Evolutionary conservation across 2,797 vertebrate species (phyloP).

Genomic region (Hoplostethus mediterraneus): DNA sequence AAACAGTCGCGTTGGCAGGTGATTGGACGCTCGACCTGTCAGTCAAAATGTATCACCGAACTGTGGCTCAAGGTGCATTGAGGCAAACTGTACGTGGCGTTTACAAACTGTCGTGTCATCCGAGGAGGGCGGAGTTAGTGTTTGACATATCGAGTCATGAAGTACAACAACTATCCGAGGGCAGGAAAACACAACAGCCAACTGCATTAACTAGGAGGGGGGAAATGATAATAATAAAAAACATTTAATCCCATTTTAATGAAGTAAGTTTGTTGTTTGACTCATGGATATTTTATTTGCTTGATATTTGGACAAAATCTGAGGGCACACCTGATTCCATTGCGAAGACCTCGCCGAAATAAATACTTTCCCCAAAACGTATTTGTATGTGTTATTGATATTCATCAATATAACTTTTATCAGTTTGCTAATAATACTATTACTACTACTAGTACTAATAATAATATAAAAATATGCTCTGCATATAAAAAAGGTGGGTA

Average conservation of each 20-base stretch:
- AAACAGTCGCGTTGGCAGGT: slow-evolving; percentile 64
- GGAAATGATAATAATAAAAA: neutral
- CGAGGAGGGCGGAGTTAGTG: slow-evolving; percentile 27
- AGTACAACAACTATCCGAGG: no score
- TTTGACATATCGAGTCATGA: neutral
- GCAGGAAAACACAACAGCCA: neutral
- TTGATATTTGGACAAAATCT: no score
- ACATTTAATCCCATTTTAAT: neutral
- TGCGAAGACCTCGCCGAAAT: no score
- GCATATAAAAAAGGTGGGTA: no score
- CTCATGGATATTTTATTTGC: no score
- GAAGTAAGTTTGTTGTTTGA: neutral
- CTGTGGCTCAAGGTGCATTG: slow-evolving; percentile 59
- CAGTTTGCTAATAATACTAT: no score
- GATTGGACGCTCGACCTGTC: slow-evolving; percentile 69
- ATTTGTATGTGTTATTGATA: no score
- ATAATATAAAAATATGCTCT: no score
- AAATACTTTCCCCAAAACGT: no score
- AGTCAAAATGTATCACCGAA: slow-evolving; percentile 41
- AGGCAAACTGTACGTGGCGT: slow-evolving; percentile 72
- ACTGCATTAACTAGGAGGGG: neutral
- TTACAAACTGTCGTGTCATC: slow-evolving; percentile 1
- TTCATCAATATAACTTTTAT: no score
- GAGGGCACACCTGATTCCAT: no score
- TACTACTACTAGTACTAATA: no score